These are phyloP conservation scores for Pluvianellus socialis DNA, from an alignment of 2,113 vertebrate species.

Conservation along the genomic window DNA sequence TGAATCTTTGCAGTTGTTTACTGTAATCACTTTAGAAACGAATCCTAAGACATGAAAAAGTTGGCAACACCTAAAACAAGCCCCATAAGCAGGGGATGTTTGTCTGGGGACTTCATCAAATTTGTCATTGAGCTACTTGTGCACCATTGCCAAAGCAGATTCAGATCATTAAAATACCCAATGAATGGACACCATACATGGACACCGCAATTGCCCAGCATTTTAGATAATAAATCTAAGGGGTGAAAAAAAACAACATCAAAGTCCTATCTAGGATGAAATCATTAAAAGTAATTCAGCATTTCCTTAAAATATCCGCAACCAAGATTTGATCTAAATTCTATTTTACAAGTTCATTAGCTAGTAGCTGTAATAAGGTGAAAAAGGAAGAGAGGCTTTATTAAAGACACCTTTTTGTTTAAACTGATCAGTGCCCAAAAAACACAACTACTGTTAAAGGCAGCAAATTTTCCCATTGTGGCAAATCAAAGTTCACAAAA, in stretches of 20 bases:
- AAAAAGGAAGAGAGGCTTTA: not conserved
- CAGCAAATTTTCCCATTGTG: not conserved
- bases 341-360: not conserved
- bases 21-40: not conserved
- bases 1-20: not conserved
- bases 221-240: not conserved
- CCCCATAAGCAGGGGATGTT: not conserved
- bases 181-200: not conserved
- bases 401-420: not conserved
- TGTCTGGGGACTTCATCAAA: not conserved
- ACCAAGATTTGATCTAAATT: not conserved
- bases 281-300: not conserved
- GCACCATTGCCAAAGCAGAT: not conserved
- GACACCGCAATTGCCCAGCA: not conserved
- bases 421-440: not conserved
- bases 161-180: not conserved
- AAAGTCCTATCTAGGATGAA: not conserved
- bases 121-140: not conserved
- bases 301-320: not conserved
- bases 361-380: not conserved
- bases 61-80: not conserved
- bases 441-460: not conserved
- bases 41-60: not conserved
- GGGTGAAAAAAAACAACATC: not conserved
- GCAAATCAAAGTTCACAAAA: not conserved